Base-by-base conservation (phyloP, 2,797 vertebrate species). In the Oceanodroma leucorhoa region DNA sequence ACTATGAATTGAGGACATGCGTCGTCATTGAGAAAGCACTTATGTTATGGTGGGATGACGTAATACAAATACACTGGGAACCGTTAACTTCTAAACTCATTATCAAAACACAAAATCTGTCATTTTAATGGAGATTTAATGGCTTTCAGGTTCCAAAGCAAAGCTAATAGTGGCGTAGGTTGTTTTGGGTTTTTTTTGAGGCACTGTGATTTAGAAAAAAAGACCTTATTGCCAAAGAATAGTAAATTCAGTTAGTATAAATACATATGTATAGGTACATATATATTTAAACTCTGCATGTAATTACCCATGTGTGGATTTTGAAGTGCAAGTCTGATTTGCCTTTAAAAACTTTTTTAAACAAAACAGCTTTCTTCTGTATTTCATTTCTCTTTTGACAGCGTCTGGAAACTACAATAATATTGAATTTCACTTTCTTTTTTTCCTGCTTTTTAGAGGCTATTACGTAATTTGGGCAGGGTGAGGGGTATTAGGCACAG, bases 361-460 rank as follows among this genome's bases (percentile, higher is more conserved):
- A 60, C 65, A 71, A 79, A 93, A 23, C 46, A 89, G 80, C 65
- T 95, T 54, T 48, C 58, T 71, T 86, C 40, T 55, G 1, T 64
- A 80, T 77, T 92, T 90, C 58, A 62, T 69, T 70, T 81, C 62
- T 78, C 54, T 65, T 70, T 64, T 72, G 83, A 76, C 72, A 87
- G 73, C 29, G 89, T 93, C 84, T 88, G 88, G 66, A 71, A 95
- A 76, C 70, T 91, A 75, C 77, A 89, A 30, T 87, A 89, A 70
- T 89, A 95, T 5, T 90, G 70, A 90, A 83, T 94, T 95, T 95
- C 83, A 88, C 86, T 95, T 95, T 94, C 54, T 79, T 88, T 92
- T 87, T 64, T 24, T 17, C 29, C 62, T 72, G 41, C 51, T 72
- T 89, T 93, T 94, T 77, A 73, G 66, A 92, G 75, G 51, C 81